A percentile compares a stretch with the other conserved stretches of the same genome.
phyloP scores from a whole-genome alignment of 1,140 invertebrate genomes.

The Brevipalpus yothersi region DNA sequence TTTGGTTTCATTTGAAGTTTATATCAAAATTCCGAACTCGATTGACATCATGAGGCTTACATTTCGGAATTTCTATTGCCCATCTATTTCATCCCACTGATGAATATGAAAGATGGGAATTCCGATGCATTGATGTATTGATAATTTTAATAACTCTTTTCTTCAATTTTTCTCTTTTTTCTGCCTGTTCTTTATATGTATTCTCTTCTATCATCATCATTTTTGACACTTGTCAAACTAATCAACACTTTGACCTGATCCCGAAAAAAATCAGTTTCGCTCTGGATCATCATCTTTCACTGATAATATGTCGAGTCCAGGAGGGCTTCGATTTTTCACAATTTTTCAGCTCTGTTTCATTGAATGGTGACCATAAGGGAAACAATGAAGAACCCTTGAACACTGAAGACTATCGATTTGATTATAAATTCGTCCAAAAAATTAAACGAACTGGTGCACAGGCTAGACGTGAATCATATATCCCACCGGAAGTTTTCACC shows the following conservation, averaged over 20 bases:
- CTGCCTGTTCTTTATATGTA: not conserved
- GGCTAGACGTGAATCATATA: not conserved
- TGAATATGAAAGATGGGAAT: no score
- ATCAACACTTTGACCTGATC: no score
- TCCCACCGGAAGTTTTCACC: not conserved
- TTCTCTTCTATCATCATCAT: not conserved
- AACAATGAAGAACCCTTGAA: not conserved
- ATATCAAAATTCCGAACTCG: no score
- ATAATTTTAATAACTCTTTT: no score
- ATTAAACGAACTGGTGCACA: not conserved
- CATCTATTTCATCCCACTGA: no score
- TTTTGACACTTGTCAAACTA: not conserved
- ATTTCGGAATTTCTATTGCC: no score
- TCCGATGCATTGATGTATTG: no score
- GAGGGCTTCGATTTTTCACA: slow-evolving; percentile 21
- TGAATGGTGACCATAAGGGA: not conserved
- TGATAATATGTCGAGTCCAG: slow-evolving; percentile 26
- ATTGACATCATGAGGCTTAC: no score
- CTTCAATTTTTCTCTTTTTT: no score
- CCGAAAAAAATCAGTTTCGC: slow-evolving; percentile 22
- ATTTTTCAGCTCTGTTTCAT: not conserved
- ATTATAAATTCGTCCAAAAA: not conserved
- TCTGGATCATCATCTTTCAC: slow-evolving; percentile 28
- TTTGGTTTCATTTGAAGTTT: no score
- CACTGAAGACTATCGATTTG: not conserved